Conservation (phyloP, 2,113 vertebrate species). For the Nothocercus julius region DNA sequence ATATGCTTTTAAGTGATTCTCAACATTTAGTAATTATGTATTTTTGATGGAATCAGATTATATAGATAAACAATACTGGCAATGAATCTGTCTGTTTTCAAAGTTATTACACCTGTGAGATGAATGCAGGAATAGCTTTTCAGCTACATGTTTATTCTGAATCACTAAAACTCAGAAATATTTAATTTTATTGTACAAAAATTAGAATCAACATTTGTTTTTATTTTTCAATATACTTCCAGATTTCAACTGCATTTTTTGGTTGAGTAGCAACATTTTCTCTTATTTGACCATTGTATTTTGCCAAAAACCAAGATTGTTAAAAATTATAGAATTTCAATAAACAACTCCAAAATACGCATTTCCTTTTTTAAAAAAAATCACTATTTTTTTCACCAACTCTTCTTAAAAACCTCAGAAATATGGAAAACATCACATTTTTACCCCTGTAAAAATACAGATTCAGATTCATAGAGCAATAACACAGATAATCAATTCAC, state of each 20-base stretch:
- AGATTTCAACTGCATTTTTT: not conserved
- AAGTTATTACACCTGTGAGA: not conserved
- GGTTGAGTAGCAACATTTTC: not conserved
- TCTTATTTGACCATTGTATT: not conserved
- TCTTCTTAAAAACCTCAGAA: not conserved
- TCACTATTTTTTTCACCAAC: not conserved
- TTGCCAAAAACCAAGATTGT: not conserved
- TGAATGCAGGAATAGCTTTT: not conserved
- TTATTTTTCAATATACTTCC: not conserved
- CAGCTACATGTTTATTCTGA: not conserved
- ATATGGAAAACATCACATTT: not conserved
- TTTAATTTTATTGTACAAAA: conserved; percentile 1
- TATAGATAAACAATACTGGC: not conserved
- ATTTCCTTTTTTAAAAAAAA: not conserved
- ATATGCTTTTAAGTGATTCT: not conserved
- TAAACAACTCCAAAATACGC: not conserved
- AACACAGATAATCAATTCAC: not conserved
- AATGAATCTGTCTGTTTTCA: not conserved
- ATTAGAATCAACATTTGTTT: not conserved
- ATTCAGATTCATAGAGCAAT: not conserved
- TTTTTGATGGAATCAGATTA: not conserved
- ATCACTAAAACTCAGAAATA: not conserved
- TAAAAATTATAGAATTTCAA: not conserved
- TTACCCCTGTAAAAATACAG: not conserved
- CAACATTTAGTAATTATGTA: not conserved